A percentile compares a stretch with the other conserved stretches of the same genome.
These are phyloP conservation scores for Tuberolachnus salignus DNA, from an alignment of 2,888 invertebrate species.

Conservation along the genomic window DNA sequence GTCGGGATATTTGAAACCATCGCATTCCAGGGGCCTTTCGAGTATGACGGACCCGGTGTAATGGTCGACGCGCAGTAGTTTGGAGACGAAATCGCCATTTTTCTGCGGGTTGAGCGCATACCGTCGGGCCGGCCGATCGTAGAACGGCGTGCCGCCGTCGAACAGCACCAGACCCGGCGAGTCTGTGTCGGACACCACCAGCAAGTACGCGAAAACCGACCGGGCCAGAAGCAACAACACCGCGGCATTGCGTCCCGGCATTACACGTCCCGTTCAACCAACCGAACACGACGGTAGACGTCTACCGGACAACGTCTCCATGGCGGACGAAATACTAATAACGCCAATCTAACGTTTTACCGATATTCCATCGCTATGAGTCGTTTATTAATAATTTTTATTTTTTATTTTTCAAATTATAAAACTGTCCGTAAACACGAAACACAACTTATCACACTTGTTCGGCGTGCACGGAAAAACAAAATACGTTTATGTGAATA, in stretches of 20 bases:
- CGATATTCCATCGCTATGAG: not conserved
- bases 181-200: constrained; percentile 58
- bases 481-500: too few relatives aligned
- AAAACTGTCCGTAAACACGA: too few relatives aligned
- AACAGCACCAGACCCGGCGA: constrained; percentile 59
- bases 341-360: not conserved
- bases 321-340: not conserved
- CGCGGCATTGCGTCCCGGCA: constrained; percentile 6
- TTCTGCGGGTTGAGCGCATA: constrained; percentile 81
- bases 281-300: not conserved
- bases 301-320: not conserved
- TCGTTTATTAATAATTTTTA: not conserved
- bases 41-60: constrained; percentile 78
- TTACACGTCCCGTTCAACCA: not conserved
- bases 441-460: constrained; percentile 28
- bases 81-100: constrained; percentile 82
- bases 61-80: constrained; percentile 76
- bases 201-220: constrained; percentile 41
- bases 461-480: not conserved
- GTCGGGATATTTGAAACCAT: constrained; percentile 81
- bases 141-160: constrained; percentile 58
- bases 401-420: not conserved
- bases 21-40: constrained; percentile 75
- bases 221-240: constrained; percentile 20
- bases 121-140: constrained; percentile 63